Evolutionary conservation across 2,888 invertebrate genomes (phyloP).

Genomic region (Chrysodeixis includens): DNA sequence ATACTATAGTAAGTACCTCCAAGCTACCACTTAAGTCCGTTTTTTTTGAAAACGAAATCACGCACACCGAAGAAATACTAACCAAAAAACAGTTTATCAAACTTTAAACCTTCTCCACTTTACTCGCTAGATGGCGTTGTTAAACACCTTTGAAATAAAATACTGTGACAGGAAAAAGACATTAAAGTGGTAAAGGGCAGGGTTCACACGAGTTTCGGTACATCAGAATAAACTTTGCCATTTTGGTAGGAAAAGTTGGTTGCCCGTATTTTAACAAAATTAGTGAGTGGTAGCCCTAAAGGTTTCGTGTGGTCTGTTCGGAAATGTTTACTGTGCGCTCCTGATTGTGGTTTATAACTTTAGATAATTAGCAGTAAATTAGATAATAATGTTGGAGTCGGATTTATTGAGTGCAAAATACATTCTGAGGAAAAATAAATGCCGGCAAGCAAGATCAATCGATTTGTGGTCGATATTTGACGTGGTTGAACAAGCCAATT

Average conservation of each 20-base stretch:
- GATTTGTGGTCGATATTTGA: too few species aligned
- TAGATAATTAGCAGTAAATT: background rate
- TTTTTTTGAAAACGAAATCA: background rate
- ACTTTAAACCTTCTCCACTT: background rate
- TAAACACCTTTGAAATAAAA: conserved; percentile 24
- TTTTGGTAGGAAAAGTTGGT: conserved; percentile 32
- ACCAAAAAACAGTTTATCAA: conserved; percentile 4
- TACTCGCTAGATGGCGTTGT: conserved; percentile 29
- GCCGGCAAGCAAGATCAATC: too few species aligned
- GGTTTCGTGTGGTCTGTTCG: conserved; percentile 9
- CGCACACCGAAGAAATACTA: background rate
- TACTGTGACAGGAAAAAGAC: conserved; percentile 42
- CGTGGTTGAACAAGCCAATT: too few species aligned
- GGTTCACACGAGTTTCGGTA: conserved; percentile 28
- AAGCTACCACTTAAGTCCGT: too few species aligned
- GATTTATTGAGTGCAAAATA: too few species aligned
- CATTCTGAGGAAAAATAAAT: too few species aligned
- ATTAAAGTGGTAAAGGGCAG: conserved; percentile 40
- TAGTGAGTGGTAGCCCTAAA: conserved; percentile 27
- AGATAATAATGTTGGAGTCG: too few species aligned
- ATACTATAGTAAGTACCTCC: too few species aligned
- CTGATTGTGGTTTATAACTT: conserved; percentile 7
- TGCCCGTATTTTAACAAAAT: conserved; percentile 46
- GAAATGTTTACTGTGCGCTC: conserved; percentile 14
- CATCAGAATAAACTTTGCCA: conserved; percentile 41